Evolutionary conservation across 53 echinoderm and acorn worm genomes (phyloP), one percentile per base, ranked within the genome.

Genomic region (Henricia sp.): DNA sequence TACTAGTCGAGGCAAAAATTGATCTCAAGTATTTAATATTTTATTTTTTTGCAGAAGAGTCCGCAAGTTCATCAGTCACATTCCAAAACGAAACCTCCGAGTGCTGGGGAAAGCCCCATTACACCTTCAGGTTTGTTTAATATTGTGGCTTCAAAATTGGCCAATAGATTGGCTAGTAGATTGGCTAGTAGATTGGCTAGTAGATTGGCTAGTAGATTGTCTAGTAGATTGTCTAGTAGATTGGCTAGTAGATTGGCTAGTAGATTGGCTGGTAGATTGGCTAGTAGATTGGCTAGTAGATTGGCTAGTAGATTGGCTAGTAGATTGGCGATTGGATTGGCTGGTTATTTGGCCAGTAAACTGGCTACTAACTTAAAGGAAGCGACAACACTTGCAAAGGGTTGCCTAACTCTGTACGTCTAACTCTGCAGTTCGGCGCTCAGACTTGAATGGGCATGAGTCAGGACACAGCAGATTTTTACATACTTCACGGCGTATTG

Each of bases 101-200:
- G 26, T 42, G 55, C 74, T 10, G 76, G 59, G 25, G 40, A 40
- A 41, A 76, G 76, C 29, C 76, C 76, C 6, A 23, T 76, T 0
- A 76, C 76, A 26, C 76, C 76, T 6, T 76, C 76, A 38, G 76
- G 76, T 76, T 37, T 6, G 48, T 50, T 27, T 25, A 60, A 6
- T n/a, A n/a, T n/a, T n/a, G n/a, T n/a, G n/a, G n/a, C n/a, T n/a
- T n/a, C n/a, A n/a, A n/a, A n/a, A n/a, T n/a, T n/a, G n/a, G n/a
- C 26, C 53, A 53, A 23, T 23, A 53, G 13, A 20, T 53, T 53
- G 9, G 19, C 53, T 23, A 58, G 58, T 58, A 10, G 29, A 13
- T 58, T 4, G 58, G 58, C 28, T 6, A 58, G 58, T 26, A 3
- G 29, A 5, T 58, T 58, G 58, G 44, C 44, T 13, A 13, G 44